Percentiles rank a stretch among this genome's conserved stretches.
phyloP scores from a whole-genome alignment of 2,113 vertebrate species.

The Eleginops maclovinus region DNA sequence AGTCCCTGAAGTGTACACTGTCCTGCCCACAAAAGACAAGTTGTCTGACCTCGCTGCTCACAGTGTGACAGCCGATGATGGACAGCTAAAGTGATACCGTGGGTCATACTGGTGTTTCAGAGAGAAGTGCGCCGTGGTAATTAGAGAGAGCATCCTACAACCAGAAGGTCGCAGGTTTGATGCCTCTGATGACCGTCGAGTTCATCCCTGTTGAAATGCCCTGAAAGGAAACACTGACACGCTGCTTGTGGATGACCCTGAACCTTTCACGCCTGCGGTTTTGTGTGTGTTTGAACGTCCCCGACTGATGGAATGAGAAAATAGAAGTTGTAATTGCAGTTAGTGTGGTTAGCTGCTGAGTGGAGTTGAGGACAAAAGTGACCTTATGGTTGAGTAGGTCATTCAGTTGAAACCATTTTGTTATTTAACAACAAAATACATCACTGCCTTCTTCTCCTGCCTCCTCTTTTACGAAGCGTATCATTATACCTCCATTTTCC shows the following conservation, averaged over 20 bases:
- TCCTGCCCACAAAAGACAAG: constrained; percentile 32
- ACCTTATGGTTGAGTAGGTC: background rate
- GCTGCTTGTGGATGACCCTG: constrained; percentile 13
- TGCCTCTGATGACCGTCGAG: constrained; percentile 25
- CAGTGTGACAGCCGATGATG: constrained; percentile 37
- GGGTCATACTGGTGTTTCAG: constrained; percentile 34
- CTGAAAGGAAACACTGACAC: constrained; percentile 12
- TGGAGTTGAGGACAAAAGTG: background rate
- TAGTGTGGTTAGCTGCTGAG: background rate
- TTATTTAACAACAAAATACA: background rate
- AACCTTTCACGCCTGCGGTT: background rate
- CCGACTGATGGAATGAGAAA: background rate
- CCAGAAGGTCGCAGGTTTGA: constrained; percentile 36
- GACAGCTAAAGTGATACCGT: constrained; percentile 29
- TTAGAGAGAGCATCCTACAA: constrained; percentile 35
- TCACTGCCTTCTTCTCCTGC: background rate
- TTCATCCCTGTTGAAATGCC: constrained; percentile 25
- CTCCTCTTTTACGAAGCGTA: background rate
- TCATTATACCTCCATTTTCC: background rate
- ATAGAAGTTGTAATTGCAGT: background rate
- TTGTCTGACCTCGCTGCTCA: constrained; percentile 17
- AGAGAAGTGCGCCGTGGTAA: constrained; percentile 14
- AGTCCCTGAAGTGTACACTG: constrained; percentile 39
- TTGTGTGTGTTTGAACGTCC: background rate
- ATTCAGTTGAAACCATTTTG: background rate